Percentiles rank a stretch among this genome's conserved stretches.
Evolutionary conservation across 2,113 vertebrate genomes (phyloP).

Genomic region (Percopsis transmontana): DNA sequence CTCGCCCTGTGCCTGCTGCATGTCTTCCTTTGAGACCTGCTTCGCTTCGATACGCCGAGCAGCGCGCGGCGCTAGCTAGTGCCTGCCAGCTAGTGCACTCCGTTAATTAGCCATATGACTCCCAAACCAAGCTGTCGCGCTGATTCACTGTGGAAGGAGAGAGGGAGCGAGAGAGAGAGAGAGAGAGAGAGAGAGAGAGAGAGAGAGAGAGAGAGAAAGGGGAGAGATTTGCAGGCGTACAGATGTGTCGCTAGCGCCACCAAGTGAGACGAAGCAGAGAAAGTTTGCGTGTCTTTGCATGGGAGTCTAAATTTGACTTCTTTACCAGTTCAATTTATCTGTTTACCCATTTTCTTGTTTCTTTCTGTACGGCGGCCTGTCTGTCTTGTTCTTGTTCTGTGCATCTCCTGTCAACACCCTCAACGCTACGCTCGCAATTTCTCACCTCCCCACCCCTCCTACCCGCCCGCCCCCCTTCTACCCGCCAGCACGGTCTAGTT

Average conservation of each 20-base stretch:
- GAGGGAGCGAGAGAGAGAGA: not conserved
- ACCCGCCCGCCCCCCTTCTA: constrained; percentile 28
- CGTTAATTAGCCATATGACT: constrained; percentile 61
- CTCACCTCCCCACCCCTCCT: constrained; percentile 32
- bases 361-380: constrained; percentile 17
- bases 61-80: constrained; percentile 31
- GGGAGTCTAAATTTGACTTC: constrained; percentile 35
- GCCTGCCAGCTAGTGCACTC: constrained; percentile 35
- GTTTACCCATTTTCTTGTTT: not conserved
- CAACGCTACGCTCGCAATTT: constrained; percentile 22
- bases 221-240: constrained; percentile 42
- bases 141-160: constrained; percentile 47
- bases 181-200: not conserved
- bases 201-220: constrained; percentile 5
- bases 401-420: constrained; percentile 3
- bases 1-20: constrained; percentile 13
- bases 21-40: constrained; percentile 17
- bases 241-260: constrained; percentile 75
- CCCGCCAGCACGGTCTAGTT: constrained; percentile 15
- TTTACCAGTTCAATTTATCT: not conserved
- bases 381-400: constrained; percentile 15
- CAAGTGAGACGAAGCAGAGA: constrained; percentile 60
- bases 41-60: constrained; percentile 24
- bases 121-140: constrained; percentile 51
- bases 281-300: constrained; percentile 16